Conservation (phyloP, 2,113 vertebrate species). For the Fregata magnificens region DNA sequence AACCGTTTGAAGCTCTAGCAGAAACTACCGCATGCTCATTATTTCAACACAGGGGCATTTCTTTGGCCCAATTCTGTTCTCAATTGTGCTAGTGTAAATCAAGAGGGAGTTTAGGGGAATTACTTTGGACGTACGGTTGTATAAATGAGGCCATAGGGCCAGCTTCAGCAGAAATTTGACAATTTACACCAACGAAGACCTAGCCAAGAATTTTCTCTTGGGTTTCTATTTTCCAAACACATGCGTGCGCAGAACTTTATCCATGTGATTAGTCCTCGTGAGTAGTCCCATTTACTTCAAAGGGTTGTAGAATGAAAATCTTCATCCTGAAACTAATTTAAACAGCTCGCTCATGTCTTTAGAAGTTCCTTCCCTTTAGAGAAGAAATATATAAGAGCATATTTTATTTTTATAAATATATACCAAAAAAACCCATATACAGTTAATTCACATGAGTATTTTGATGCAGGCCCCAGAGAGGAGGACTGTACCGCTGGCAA, state of each 20-base stretch:
- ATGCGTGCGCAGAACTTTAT: not conserved
- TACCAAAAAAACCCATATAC: not conserved
- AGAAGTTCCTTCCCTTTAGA: not conserved
- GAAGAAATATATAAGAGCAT: not conserved
- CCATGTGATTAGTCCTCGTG: not conserved
- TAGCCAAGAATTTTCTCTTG: constrained; percentile 41
- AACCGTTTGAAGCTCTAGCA: constrained; percentile 24
- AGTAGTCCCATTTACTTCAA: not conserved
- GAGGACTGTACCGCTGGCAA: not conserved
- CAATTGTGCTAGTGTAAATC: constrained; percentile 28
- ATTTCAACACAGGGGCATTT: constrained; percentile 38
- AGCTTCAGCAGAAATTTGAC: constrained; percentile 22
- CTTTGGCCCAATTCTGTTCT: not conserved
- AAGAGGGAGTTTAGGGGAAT: constrained; percentile 47
- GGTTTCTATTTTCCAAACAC: constrained; percentile 4
- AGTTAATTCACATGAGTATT: not conserved
- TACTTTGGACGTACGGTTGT: constrained; percentile 19
- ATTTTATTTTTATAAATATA: not conserved
- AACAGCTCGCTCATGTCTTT: not conserved
- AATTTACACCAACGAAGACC: constrained; percentile 30
- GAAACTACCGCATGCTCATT: constrained; percentile 20
- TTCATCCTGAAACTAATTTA: not conserved
- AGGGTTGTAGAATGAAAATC: not conserved
- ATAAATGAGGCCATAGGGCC: constrained; percentile 49
- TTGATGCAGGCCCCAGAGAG: not conserved